These are phyloP conservation scores for Campaea margaritaria DNA, from an alignment of 2,888 invertebrate genomes.

Conservation along the genomic window DNA sequence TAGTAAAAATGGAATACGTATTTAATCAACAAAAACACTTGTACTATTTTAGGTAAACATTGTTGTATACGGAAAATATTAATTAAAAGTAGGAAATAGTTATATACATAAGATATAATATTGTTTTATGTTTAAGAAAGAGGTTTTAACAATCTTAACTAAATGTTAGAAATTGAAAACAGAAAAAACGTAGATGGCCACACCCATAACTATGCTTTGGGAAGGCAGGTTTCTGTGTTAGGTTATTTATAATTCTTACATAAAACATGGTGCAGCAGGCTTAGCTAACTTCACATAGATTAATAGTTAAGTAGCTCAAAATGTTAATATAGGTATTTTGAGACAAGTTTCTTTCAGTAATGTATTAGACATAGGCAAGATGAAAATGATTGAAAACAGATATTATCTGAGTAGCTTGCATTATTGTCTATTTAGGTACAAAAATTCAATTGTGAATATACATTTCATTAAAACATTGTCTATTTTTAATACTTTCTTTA, in stretches of 20 bases:
- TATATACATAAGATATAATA: not conserved
- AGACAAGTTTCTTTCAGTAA: too few species aligned
- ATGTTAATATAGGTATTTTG: too few species aligned
- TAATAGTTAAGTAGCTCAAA: not conserved
- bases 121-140: too few species aligned
- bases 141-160: too few species aligned
- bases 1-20: constrained; percentile 7
- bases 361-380: too few species aligned
- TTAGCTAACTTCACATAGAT: too few species aligned
- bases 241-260: too few species aligned
- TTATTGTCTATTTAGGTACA: not conserved
- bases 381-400: not conserved
- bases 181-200: too few species aligned
- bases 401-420: not conserved
- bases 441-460: constrained; percentile 5
- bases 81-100: constrained; percentile 1
- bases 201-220: too few species aligned
- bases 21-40: constrained; percentile 49
- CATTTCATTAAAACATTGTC: constrained; percentile 7
- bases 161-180: too few species aligned
- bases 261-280: too few species aligned
- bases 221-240: too few species aligned
- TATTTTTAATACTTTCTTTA: not conserved
- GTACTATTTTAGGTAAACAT: constrained; percentile 62
- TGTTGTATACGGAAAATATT: constrained; percentile 32